phyloP scores from a whole-genome alignment of 2,797 vertebrate genomes.

The Phylloscopus collybita region DNA sequence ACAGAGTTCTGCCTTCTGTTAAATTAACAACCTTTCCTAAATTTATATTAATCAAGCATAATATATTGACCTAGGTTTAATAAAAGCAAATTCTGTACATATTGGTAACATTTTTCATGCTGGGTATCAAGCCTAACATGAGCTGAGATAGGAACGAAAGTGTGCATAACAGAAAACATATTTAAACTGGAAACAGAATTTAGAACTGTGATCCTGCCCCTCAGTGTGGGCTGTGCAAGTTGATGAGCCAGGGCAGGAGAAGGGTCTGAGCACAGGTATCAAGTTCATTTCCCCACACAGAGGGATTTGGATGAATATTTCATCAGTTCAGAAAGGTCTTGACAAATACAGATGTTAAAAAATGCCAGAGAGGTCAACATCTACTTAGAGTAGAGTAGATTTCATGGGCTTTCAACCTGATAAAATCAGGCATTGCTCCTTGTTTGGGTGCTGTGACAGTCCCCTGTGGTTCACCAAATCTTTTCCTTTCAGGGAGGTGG shows the following conservation, averaged over 20 bases:
- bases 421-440: background rate
- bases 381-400: background rate
- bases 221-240: background rate
- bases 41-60: background rate
- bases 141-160: background rate
- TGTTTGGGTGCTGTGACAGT: background rate
- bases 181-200: background rate
- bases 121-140: background rate
- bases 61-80: background rate
- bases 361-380: background rate
- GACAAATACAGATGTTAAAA: background rate
- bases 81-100: background rate
- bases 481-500: background rate
- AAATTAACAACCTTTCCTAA: background rate
- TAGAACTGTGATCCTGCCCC: background rate
- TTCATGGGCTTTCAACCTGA: background rate
- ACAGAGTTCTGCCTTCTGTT: background rate
- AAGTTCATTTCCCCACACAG: background rate
- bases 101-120: background rate
- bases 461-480: background rate
- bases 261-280: background rate
- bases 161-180: background rate
- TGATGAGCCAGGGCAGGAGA: background rate
- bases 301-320: background rate
- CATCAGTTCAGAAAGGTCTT: background rate